Base-by-base conservation (phyloP, 2,113 vertebrate species). In the Miniopterus natalensis region DNA sequence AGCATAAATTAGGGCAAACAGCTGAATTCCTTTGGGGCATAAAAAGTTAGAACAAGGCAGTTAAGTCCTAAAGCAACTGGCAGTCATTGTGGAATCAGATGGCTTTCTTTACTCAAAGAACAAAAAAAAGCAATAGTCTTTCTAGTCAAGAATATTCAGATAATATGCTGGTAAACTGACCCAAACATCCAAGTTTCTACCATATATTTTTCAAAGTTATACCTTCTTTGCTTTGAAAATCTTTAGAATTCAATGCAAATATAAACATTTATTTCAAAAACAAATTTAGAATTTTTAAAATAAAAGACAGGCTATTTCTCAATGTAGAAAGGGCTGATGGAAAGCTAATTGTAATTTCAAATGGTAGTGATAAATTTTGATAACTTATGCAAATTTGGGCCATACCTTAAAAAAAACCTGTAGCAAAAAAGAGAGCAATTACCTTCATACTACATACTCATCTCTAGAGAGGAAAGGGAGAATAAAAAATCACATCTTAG, bases 1-100 rank as follows among this genome's bases (percentile, higher is more conserved):
- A 83, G 51, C 14, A 95, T 94, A 85, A 94, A 96, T 47, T 88
- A 94, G 84, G 31, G 23, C 49, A 88, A 96, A 75, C 90, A 81
- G 20, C 23, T 85, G 14, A 27, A 96, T 92, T 97, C 8, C 31
- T 90, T 92, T 78, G 45, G 42, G 31, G 63, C 45, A 88, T 0
- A 78, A 45, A 85, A 90, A 86, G 20, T 61, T 85, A 83, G 49
- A 96, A 88, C 9, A 96, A 96, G 25, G 47, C 94, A 84, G 95
- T 84, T 65, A 90, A 95, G 94, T 96, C 59, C 53, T 88, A 84
- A 87, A 89, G 89, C 31, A 90, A 83, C 20, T 36, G 6, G 2
- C 27, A 88, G 42, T 80, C 70, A 47, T 9, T 61, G 23, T 53
- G 20, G 29, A 92, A 92, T 89, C 45, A 80, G 40, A 86, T 1